Evolutionary conservation across 1,140 invertebrate genomes (phyloP).

Genomic region (Bombus sylvicola): DNA sequence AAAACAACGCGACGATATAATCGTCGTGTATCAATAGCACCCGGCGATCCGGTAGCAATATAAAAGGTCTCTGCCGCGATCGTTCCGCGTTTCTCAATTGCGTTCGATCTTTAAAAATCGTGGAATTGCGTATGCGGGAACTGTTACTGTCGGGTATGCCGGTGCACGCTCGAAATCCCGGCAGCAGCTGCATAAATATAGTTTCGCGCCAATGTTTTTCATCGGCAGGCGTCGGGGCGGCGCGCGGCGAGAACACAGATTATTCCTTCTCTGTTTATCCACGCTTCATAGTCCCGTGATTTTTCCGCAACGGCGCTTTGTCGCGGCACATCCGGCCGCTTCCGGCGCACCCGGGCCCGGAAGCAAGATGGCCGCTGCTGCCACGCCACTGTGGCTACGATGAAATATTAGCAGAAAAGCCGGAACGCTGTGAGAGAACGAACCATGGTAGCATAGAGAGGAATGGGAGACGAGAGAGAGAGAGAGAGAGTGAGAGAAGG

Average conservation of each 20-base stretch:
- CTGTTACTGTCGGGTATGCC: neutral
- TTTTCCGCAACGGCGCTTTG: conserved; percentile 80
- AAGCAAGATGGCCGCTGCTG: conserved; percentile 79
- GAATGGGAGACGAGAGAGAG: neutral
- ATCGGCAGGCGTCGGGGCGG: conserved; percentile 33
- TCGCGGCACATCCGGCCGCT: conserved; percentile 78
- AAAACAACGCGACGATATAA: conserved; percentile 2
- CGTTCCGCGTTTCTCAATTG: conserved; percentile 22
- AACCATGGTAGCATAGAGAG: neutral
- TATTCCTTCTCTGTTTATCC: conserved; percentile 76
- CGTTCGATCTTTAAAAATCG: neutral
- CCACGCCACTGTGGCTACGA: conserved; percentile 66
- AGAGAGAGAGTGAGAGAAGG: neutral
- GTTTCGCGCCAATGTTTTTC: conserved; percentile 52
- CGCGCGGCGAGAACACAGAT: conserved; percentile 36
- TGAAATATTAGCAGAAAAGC: conserved; percentile 82
- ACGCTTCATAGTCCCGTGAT: conserved; percentile 79
- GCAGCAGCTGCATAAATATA: conserved; percentile 48
- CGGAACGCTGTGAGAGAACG: conserved; percentile 60
- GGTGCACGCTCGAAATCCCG: conserved; percentile 25
- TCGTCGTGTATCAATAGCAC: conserved; percentile 11
- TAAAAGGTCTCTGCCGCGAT: conserved; percentile 14
- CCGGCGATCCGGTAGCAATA: conserved; percentile 8
- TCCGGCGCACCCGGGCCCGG: conserved; percentile 76
- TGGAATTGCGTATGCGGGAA: neutral